These are phyloP conservation scores for Australoheros scitulus DNA, from an alignment of 2,113 vertebrate genomes.

Conservation along the genomic window DNA sequence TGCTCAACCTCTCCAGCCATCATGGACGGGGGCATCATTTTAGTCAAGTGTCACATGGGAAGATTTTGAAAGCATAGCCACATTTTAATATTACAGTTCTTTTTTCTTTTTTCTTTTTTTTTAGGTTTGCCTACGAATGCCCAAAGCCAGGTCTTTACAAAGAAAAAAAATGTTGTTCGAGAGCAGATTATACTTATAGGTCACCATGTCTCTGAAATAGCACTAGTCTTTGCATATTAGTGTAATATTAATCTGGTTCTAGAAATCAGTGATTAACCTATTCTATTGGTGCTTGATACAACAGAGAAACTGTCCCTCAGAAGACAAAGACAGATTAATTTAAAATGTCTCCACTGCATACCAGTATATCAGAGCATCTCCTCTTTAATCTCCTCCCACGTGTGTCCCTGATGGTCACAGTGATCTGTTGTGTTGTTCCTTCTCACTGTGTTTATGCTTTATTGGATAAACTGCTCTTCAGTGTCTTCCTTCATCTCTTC, in stretches of 20 bases:
- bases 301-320: neutral
- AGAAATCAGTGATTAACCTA: neutral
- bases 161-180: neutral
- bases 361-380: conserved; percentile 6
- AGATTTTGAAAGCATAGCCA: neutral
- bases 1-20: neutral
- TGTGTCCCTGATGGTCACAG: neutral
- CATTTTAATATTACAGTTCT: neutral
- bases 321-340: neutral
- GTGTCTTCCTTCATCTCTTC: neutral
- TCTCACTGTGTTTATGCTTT: neutral
- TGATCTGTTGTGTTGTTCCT: neutral
- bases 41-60: neutral
- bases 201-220: neutral
- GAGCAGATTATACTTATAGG: neutral
- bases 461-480: neutral
- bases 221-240: neutral
- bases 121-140: neutral
- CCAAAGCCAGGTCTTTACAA: neutral
- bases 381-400: neutral
- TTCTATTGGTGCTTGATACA: neutral
- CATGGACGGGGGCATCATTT: neutral
- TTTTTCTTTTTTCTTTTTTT: neutral
- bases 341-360: neutral
- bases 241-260: neutral